Conservation (phyloP, 2,113 vertebrate genomes). For the Salvelinus sp. region DNA sequence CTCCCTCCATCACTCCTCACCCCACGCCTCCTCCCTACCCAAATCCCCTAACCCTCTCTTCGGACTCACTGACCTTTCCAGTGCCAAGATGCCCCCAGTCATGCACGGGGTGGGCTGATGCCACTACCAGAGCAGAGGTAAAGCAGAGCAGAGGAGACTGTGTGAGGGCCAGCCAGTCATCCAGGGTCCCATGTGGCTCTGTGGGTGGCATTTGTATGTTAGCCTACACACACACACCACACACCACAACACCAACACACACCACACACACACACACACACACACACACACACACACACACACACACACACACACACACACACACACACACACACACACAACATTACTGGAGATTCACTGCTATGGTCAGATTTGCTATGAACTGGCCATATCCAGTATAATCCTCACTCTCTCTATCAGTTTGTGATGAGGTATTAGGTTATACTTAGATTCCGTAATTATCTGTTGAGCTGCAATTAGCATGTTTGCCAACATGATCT, state of each 20-base stretch:
- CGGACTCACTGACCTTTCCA: conserved; percentile 28
- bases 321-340: too few species aligned
- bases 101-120: conserved; percentile 17
- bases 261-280: too few species aligned
- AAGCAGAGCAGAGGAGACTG: not conserved
- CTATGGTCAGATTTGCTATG: not conserved
- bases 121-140: conserved; percentile 4
- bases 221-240: too few species aligned
- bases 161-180: not conserved
- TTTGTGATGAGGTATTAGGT: not conserved
- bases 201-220: not conserved
- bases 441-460: not conserved
- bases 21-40: not conserved
- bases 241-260: too few species aligned
- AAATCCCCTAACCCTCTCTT: not conserved
- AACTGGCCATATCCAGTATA: not conserved
- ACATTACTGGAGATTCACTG: not conserved
- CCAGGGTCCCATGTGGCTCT: not conserved
- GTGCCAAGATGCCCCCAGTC: not conserved
- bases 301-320: too few species aligned
- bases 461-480: not conserved
- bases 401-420: not conserved
- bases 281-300: too few species aligned
- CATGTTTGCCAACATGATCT: not conserved
- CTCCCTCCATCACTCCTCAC: not conserved